These are phyloP conservation scores for Diadema setosum DNA, from an alignment of 35 echinoderm and acorn worm genomes.

Conservation along the genomic window DNA sequence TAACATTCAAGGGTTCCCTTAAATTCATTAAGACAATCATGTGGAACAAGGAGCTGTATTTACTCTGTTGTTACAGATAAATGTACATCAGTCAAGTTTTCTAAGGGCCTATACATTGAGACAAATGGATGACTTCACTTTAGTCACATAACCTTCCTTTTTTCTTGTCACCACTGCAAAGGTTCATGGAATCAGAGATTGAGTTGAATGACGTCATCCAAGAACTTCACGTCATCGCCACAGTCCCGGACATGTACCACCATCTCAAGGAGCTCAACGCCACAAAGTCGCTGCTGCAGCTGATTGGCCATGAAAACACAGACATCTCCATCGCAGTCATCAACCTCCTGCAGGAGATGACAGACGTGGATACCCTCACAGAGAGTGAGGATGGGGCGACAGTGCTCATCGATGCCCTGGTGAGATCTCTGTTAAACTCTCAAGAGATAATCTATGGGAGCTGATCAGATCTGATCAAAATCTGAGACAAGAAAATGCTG, in stretches of 20 bases:
- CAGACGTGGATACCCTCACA: slow-evolving; percentile 82
- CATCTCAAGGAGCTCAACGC: slow-evolving; percentile 79
- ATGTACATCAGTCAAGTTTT: background rate
- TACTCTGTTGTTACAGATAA: background rate
- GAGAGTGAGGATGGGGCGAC: slow-evolving; percentile 88
- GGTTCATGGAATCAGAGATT: slow-evolving; percentile 95
- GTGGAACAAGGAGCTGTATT: background rate
- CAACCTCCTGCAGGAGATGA: slow-evolving; percentile 88
- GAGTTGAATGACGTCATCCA: slow-evolving; percentile 88
- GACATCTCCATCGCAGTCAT: slow-evolving; percentile 88
- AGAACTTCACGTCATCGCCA: slow-evolving; percentile 94
- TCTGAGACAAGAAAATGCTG: too few relatives aligned
- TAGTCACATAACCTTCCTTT: background rate
- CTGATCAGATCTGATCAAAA: too few relatives aligned
- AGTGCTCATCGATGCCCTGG: slow-evolving; percentile 79
- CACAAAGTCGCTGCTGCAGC: slow-evolving; percentile 64
- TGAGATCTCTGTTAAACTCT: too few relatives aligned
- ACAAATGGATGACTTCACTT: background rate
- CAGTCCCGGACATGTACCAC: slow-evolving; percentile 86
- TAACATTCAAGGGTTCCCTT: background rate
- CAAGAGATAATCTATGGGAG: too few relatives aligned
- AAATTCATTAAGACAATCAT: background rate
- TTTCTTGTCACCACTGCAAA: background rate
- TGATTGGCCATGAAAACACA: slow-evolving; percentile 86
- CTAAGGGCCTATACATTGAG: background rate